phyloP scores from a whole-genome alignment of 2,113 vertebrate species.

The Upupa epops region DNA sequence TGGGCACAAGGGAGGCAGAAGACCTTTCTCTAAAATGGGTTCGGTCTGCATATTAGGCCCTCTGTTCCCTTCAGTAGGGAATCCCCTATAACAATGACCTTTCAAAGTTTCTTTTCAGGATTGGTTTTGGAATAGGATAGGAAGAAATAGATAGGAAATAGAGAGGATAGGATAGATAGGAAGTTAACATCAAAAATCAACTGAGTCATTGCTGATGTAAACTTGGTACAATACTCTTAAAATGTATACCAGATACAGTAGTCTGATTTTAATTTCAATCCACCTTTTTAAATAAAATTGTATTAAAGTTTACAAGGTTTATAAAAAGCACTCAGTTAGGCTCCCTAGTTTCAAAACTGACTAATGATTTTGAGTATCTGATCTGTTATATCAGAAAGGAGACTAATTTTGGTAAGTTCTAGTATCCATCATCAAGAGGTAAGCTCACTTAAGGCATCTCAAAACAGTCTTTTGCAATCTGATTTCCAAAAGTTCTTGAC shows the following conservation, averaged over 20 bases:
- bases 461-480: neutral
- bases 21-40: no score
- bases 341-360: neutral
- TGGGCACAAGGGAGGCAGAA: no score
- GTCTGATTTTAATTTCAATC: neutral
- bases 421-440: neutral
- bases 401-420: neutral
- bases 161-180: no score
- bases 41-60: no score
- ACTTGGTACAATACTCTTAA: neutral
- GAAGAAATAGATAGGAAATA: no score
- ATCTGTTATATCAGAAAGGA: neutral
- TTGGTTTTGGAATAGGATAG: no score
- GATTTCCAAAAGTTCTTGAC: slow-evolving; percentile 1
- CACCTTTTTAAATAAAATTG: neutral
- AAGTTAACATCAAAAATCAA: neutral
- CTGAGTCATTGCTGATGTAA: neutral
- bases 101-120: no score
- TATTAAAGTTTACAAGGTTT: no score
- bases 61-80: no score
- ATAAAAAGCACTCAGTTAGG: neutral
- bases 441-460: neutral
- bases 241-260: neutral
- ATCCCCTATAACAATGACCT: no score
- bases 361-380: neutral